A percentile compares a stretch with the other conserved stretches of the same genome.
phyloP scores from a whole-genome alignment of 92 coral and sea anemone genomes.

The Porites evermanni region DNA sequence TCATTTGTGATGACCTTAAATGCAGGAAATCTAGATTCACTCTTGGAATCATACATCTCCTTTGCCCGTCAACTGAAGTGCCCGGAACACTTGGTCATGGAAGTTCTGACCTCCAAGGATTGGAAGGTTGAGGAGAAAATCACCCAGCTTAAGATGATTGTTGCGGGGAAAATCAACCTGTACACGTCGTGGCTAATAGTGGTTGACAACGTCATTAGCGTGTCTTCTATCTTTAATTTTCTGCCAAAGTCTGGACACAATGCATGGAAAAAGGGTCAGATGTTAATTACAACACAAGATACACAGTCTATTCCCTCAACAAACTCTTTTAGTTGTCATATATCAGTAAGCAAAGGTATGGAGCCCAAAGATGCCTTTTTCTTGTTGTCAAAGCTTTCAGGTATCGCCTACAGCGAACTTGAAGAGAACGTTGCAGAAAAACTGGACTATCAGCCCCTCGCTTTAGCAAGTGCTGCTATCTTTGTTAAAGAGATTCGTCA shows the following conservation, averaged over 20 bases:
- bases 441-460: constrained; percentile 56
- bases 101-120: background rate
- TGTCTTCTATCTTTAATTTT: background rate
- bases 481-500: constrained; percentile 16
- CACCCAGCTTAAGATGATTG: constrained; percentile 21
- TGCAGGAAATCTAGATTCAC: constrained; percentile 35
- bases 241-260: constrained; percentile 34
- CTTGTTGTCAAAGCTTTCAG: background rate
- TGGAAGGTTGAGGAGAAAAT: constrained; percentile 50
- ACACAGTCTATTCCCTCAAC: constrained; percentile 24
- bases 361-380: background rate
- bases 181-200: constrained; percentile 45
- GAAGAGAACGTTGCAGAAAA: background rate
- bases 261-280: constrained; percentile 40
- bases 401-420: background rate
- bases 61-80: constrained; percentile 47
- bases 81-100: background rate
- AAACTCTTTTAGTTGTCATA: constrained; percentile 9
- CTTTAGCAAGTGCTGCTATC: constrained; percentile 50
- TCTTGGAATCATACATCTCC: constrained; percentile 53
- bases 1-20: constrained; percentile 53
- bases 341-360: constrained; percentile 52
- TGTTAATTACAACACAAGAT: constrained; percentile 56
- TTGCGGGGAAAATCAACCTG: constrained; percentile 21
- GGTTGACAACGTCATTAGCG: constrained; percentile 49